Evolutionary conservation across 53 echinoderm and acorn worm species (phyloP), one percentile per base, ranked within the genome.

Genomic region (Patiria pectinifera): DNA sequence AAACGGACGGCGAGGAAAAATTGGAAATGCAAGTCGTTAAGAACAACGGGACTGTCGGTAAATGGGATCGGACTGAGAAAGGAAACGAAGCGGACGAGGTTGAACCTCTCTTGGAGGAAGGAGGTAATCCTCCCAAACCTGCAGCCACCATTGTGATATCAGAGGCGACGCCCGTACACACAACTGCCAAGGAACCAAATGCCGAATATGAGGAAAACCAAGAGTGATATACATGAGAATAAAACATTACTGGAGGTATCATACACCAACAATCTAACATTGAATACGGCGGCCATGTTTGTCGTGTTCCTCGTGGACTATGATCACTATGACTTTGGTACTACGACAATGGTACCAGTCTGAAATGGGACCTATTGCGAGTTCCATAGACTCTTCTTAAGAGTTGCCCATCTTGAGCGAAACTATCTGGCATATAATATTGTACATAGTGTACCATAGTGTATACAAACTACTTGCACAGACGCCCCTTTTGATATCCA

Each of bases 71-170:
- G 62, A 80, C 69, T 63, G 80, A 80, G 48, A 78, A 81, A 47
- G 69, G 70, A n/a, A 80, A 90, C 3, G 78, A 15, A 18, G 78
- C 23, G 16, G 90, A 90, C 3, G 90, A 90, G 90, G 90, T 80
- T 11, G 90, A 90, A 43, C 90, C 90, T 58, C 90, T 90, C 3
- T 49, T 90, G 15, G 89, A 89, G 49, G 90, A 81, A 26, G 61
- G 62, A 16, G 69, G 47, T 10, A 80, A 80, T 5, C n/a, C n/a
- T 6, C 80, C 80, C 15, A 25, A 35, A 66, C 80, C 90, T 1
- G 6, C 66, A 4, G 82, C 90, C 47, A 80, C 90, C 16, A 90
- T 90, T 59, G 81, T 90, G 69, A 81, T 90, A 90, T 90, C 90
- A 3, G 90, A 90, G 80, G 90, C 90, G 3, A 80, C 81, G 2